Conservation (phyloP, 2,797 vertebrate species). For the Chiroxiphia lanceolata region DNA sequence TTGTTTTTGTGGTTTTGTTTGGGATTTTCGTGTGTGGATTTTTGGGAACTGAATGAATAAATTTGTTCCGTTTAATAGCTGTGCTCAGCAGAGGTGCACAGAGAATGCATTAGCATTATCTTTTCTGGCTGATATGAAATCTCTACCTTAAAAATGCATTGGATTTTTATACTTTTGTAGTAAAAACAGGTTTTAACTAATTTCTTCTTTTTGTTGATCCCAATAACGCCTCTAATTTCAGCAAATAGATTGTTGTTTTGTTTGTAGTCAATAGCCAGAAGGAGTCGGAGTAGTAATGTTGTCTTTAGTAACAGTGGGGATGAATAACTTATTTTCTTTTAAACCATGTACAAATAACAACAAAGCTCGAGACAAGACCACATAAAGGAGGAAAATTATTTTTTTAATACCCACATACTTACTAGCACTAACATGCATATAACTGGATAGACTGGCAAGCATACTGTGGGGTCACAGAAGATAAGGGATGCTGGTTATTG, state of each 20-base stretch:
- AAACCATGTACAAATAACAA: background rate
- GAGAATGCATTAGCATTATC: background rate
- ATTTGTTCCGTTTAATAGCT: background rate
- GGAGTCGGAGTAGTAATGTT: background rate
- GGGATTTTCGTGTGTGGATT: background rate
- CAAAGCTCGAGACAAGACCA: background rate
- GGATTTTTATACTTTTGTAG: background rate
- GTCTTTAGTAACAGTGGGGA: background rate
- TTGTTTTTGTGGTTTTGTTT: background rate
- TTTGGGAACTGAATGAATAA: background rate
- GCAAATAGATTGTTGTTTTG: background rate
- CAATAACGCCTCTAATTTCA: background rate
- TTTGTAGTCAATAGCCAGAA: background rate
- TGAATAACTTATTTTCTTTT: background rate
- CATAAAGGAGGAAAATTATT: too few species aligned
- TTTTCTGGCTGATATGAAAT: background rate
- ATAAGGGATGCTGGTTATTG: background rate
- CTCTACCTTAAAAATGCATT: background rate
- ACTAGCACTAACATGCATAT: background rate
- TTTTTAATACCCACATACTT: background rate
- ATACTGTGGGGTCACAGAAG: background rate
- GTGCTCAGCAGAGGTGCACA: background rate
- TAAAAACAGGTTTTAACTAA: background rate
- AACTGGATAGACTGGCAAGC: background rate
- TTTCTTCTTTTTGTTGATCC: background rate